Base-by-base conservation (phyloP, 2,797 vertebrate species). In the Philypnodon macrostomus region DNA sequence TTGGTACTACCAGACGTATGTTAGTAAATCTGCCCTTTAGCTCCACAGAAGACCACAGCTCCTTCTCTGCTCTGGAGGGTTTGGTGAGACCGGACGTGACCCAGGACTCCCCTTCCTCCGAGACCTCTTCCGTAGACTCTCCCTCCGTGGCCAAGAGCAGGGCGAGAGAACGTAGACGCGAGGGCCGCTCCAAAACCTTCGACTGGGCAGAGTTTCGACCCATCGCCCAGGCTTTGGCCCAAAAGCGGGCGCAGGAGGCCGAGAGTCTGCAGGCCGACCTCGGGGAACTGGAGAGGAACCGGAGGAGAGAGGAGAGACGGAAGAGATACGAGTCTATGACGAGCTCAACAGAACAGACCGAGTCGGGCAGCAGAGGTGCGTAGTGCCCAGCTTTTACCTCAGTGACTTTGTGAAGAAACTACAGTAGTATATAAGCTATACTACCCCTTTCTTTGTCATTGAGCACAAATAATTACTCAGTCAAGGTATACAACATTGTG, bases 181-280 rank as follows among this genome's bases (percentile, higher is more conserved):
- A 92, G 41, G 91, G 90, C 7, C 85, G 91, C 15, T 91, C 90
- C 1, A 92, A 92, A 78, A 92, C 91, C 0, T 91, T 92, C 0
- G 91, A 92, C 80, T 92, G 91, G 90, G 90, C 91, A 0, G 91
- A 90, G 81, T 92, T 92, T 77, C 79, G 90, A 13, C 90, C 91
- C 15, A 90, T 91, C 2, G 90, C 90, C 13, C 91, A 92, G 79
- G 91, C 88, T 6, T 65, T 92, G 60, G 91, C 90, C 10, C 90
- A 92, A 80, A 88, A 91, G 72, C 67, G 90, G 38, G 85, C 86
- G 0, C 81, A 83, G 34, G 89, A 91, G 63, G 83, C 85, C 0
- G 87, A 90, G 61, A 66, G 71, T 57, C 76, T 85, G 17, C 85
- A 79, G n/a, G 68, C 76, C 0, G 88, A 88, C 41, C 37, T 80